Evolutionary conservation across 2,888 invertebrate species (phyloP).

Genomic region (Lissocephala sabroskyi): DNA sequence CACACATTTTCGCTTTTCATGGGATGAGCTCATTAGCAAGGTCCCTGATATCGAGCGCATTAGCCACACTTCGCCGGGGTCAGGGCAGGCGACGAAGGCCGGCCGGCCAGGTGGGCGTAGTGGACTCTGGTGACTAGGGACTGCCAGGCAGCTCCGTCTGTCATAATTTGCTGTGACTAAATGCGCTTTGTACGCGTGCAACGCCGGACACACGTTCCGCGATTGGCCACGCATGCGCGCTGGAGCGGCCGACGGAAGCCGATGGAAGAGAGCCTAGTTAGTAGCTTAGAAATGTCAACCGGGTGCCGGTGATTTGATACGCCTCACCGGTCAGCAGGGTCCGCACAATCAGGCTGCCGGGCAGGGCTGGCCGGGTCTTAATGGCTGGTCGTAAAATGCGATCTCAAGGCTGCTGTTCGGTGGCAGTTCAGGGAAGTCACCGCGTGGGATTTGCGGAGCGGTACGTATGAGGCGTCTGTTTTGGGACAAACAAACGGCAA

Average conservation of each 20-base stretch:
- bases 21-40: too few species aligned
- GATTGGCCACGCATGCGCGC: conserved; percentile 53
- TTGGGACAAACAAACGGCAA: conserved; percentile 40
- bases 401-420: conserved; percentile 53
- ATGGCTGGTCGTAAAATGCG: conserved; percentile 50
- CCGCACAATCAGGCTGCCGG: conserved; percentile 33
- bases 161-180: conserved; percentile 57
- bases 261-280: conserved; percentile 32
- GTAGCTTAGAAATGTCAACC: conserved; percentile 52
- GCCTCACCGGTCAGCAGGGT: conserved; percentile 20
- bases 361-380: conserved; percentile 13
- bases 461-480: conserved; percentile 53
- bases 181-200: conserved; percentile 39
- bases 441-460: conserved; percentile 21
- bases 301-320: conserved; percentile 34
- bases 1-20: too few species aligned
- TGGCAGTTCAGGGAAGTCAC: conserved; percentile 43
- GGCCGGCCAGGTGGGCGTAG: conserved; percentile 45
- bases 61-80: conserved; percentile 44
- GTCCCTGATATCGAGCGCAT: too few species aligned
- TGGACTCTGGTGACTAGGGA: conserved; percentile 14
- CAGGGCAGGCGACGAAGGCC: conserved; percentile 44
- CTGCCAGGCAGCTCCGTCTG: conserved; percentile 29
- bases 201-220: conserved; percentile 48
- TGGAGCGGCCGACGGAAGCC: background rate